These are phyloP conservation scores for Semaprochilodus insignis DNA, from an alignment of 2,797 vertebrate species.

Conservation along the genomic window DNA sequence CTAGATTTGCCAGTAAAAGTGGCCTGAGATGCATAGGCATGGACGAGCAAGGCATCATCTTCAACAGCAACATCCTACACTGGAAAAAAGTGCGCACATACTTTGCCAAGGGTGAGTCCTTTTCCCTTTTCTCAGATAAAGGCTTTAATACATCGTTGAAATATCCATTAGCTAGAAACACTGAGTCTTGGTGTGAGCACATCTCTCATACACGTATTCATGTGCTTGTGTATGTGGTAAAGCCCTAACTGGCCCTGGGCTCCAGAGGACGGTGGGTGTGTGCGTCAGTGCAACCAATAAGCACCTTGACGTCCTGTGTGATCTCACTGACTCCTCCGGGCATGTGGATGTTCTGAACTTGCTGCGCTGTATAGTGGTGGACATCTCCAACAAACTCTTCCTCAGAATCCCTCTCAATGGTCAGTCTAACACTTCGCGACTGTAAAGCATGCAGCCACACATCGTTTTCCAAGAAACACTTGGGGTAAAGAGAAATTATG, in stretches of 20 bases:
- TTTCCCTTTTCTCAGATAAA: neutral
- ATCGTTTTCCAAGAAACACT: neutral
- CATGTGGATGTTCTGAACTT: slow-evolving; percentile 86
- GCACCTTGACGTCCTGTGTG: slow-evolving; percentile 83
- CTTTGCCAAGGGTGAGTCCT: slow-evolving; percentile 88
- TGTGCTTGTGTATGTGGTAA: slow-evolving; percentile 40
- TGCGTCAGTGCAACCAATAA: slow-evolving; percentile 81
- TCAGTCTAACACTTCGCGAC: slow-evolving; percentile 62
- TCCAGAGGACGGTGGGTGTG: slow-evolving; percentile 82
- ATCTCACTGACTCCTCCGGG: slow-evolving; percentile 75
- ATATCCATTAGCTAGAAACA: neutral
- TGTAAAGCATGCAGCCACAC: neutral
- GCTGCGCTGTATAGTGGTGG: slow-evolving; percentile 88
- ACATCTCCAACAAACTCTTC: slow-evolving; percentile 91
- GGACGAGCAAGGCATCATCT: slow-evolving; percentile 93
- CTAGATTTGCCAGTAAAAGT: slow-evolving; percentile 89
- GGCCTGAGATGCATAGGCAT: slow-evolving; percentile 92
- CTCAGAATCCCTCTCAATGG: slow-evolving; percentile 90
- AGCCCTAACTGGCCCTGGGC: slow-evolving; percentile 91
- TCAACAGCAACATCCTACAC: slow-evolving; percentile 87
- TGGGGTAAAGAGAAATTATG: too few species aligned
- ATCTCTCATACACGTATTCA: slow-evolving; percentile 9
- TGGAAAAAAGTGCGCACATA: slow-evolving; percentile 89
- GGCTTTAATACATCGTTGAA: neutral
- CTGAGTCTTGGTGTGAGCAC: neutral